These are phyloP conservation scores for Oscheius myriophilus DNA, from an alignment of 2,888 invertebrate species.

Conservation along the genomic window DNA sequence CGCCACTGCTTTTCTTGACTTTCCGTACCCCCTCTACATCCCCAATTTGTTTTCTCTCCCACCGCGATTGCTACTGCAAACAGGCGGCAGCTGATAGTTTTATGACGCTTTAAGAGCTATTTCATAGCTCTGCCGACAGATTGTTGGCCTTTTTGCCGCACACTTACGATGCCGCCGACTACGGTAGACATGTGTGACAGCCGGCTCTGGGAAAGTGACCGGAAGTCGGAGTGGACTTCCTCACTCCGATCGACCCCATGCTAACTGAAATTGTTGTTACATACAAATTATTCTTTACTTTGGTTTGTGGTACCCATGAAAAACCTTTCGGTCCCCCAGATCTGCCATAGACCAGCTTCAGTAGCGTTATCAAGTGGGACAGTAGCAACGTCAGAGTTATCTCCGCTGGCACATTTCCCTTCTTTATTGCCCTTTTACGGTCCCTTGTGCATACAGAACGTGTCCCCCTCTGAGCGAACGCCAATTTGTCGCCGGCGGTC, in stretches of 20 bases:
- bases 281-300: slow-evolving; percentile 1
- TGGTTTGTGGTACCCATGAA: not conserved
- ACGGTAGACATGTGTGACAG: slow-evolving; percentile 1
- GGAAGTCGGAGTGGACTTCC: no score
- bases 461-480: not conserved
- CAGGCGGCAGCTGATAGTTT: slow-evolving; percentile 1
- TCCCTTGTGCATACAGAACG: slow-evolving; percentile 14
- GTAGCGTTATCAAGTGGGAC: not conserved
- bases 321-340: not conserved
- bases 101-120: slow-evolving; percentile 6
- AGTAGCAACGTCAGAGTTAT: slow-evolving; percentile 25
- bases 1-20: no score
- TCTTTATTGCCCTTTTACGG: slow-evolving; percentile 20
- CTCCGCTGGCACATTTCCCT: slow-evolving; percentile 16
- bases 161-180: slow-evolving; percentile 8
- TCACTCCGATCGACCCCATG: no score
- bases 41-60: not conserved
- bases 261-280: slow-evolving; percentile 4
- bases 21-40: no score
- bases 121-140: slow-evolving; percentile 16
- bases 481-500: slow-evolving; percentile 21
- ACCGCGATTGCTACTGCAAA: slow-evolving; percentile 1
- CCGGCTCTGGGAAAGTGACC: no score
- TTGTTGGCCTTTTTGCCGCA: slow-evolving; percentile 11
- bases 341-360: no score